Evolutionary conservation across 92 coral and sea anemone species (phyloP).

Genomic region (Bergia sp.): DNA sequence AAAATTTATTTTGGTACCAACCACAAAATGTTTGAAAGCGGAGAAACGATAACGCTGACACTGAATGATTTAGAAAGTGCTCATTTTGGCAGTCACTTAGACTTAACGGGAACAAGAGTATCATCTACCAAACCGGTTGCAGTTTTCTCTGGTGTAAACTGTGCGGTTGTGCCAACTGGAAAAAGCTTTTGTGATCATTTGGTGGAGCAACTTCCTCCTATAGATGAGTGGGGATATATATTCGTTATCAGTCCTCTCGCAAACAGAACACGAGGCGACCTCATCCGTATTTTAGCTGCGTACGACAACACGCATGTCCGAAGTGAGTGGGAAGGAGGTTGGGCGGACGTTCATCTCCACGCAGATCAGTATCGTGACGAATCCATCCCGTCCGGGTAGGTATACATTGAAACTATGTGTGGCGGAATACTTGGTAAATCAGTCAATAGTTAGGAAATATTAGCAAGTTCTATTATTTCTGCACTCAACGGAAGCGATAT

Average conservation of each 20-base stretch:
- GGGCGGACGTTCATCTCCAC: not conserved
- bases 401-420: not conserved
- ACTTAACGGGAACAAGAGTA: slow-evolving; percentile 54
- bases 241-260: slow-evolving; percentile 54
- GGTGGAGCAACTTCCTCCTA: slow-evolving; percentile 63
- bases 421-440: no score
- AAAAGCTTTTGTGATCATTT: slow-evolving; percentile 57
- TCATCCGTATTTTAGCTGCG: slow-evolving; percentile 59
- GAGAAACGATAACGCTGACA: slow-evolving; percentile 25
- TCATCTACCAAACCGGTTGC: slow-evolving; percentile 52
- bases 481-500: no score
- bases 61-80: slow-evolving; percentile 37
- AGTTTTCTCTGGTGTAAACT: slow-evolving; percentile 62
- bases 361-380: slow-evolving; percentile 28
- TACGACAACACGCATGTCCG: slow-evolving; percentile 32
- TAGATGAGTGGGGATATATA: slow-evolving; percentile 53
- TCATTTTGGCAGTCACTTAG: slow-evolving; percentile 39
- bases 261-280: slow-evolving; percentile 37
- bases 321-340: not conserved
- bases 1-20: slow-evolving; percentile 29
- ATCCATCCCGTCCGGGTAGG: slow-evolving; percentile 3
- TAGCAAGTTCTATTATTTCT: no score
- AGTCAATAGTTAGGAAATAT: no score
- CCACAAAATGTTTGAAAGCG: not conserved
- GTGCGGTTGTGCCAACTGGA: slow-evolving; percentile 50